Conservation (phyloP, 2,113 vertebrate genomes). For the Antigone vipio region DNA sequence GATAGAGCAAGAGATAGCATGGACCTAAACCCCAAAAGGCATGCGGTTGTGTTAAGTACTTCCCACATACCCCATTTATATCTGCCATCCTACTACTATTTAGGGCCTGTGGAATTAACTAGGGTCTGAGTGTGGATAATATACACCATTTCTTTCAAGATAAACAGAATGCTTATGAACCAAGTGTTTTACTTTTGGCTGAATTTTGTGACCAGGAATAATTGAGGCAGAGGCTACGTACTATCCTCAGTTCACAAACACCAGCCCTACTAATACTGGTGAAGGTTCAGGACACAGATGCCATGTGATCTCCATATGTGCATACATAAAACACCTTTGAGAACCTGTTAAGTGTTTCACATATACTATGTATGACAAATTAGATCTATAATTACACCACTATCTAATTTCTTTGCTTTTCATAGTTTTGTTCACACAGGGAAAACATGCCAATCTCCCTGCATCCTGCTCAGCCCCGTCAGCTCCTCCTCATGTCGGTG, state of each 20-base stretch:
- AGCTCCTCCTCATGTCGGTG: not conserved
- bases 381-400: not conserved
- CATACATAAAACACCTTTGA: not conserved
- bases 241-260: not conserved
- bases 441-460: not conserved
- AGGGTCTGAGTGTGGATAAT: not conserved
- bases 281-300: not conserved
- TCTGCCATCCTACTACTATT: not conserved
- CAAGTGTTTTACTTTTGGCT: not conserved
- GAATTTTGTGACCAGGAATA: not conserved
- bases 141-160: not conserved
- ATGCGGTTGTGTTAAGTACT: not conserved
- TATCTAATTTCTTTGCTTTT: not conserved
- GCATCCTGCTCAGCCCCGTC: not conserved
- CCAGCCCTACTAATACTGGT: not conserved
- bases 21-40: not conserved
- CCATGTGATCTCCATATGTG: not conserved
- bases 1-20: not conserved
- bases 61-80: fast-evolving
- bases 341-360: not conserved
- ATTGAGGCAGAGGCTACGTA: not conserved
- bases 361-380: not conserved
- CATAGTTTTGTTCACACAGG: not conserved
- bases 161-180: not conserved
- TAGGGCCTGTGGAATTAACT: not conserved